Evolutionary conservation across 2,113 vertebrate genomes (phyloP), one percentile per base, ranked within the genome.

Genomic region (Bos javanicus): DNA sequence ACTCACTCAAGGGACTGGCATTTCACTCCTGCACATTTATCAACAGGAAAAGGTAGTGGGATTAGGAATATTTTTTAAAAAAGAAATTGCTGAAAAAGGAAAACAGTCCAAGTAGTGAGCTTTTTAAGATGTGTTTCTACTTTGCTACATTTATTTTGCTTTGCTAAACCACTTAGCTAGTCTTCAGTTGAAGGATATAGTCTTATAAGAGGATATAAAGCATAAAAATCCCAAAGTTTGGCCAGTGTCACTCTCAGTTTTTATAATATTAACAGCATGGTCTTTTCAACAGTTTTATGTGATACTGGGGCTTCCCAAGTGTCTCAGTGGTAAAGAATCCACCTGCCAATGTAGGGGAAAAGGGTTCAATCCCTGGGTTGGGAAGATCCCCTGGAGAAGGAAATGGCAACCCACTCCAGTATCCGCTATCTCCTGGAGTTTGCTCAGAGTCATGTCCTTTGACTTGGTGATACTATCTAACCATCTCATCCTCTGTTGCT

Each of bases 21-120:
- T 97, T 98, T 98, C 93, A 93, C 95, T 98, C 39, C 26, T 94
- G 78, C 97, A 95, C 30, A 95, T 97, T 97, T 94, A 98, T 97
- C 98, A 98, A 95, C 96, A 98, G 95, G 96, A 98, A 98, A 98
- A 98, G 97, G 97, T 98, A 98, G 96, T 95, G 43, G 57, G 81
- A 93, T 80, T 59, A 39, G 30, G 26, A 56, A 95, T 98, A 98
- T 97, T 86, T 92, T 14, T 16, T 25, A 9, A 48, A 92, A 52
- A 85, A 67, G 30, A 88, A 95, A 85, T 95, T 94, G 90, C 71
- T 67, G 28, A 78, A 92, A 19, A 88, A 71, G 82, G 94, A 98
- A 98, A 96, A 43, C 13, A 54, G 87, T 90, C 26, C 46, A 39
- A 57, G 74, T 10, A 54, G 30, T 82, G 76, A 80, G 71, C 9